phyloP scores from a whole-genome alignment of 1,140 invertebrate species.

The Achroia grisella region DNA sequence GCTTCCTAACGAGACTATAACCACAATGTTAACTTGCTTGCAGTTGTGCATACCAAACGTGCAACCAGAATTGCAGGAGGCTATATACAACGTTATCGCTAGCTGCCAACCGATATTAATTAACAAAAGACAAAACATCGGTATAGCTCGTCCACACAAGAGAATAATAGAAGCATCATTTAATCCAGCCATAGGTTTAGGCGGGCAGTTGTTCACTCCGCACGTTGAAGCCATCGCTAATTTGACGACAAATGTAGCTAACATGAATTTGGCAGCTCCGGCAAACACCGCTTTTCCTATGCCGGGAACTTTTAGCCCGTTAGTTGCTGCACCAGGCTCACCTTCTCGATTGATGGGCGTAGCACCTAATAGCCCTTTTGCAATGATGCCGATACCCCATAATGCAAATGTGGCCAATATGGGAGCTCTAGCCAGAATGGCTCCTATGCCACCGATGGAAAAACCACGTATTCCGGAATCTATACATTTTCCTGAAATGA shows the following conservation, averaged over 20 bases:
- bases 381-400: slow-evolving; percentile 81
- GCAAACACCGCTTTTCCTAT: slow-evolving; percentile 80
- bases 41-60: slow-evolving; percentile 83
- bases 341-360: slow-evolving; percentile 85
- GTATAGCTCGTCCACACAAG: slow-evolving; percentile 79
- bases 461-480: slow-evolving; percentile 76
- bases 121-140: slow-evolving; percentile 79
- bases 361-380: slow-evolving; percentile 81
- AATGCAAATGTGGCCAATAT: slow-evolving; percentile 77
- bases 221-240: slow-evolving; percentile 82
- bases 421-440: slow-evolving; percentile 74
- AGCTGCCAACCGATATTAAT: slow-evolving; percentile 86
- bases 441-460: slow-evolving; percentile 75
- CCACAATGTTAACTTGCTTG: slow-evolving; percentile 89
- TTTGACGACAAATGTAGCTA: slow-evolving; percentile 82
- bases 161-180: slow-evolving; percentile 76
- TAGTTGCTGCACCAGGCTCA: slow-evolving; percentile 88
- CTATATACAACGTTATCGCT: slow-evolving; percentile 87
- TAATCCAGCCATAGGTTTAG: slow-evolving; percentile 68
- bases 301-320: slow-evolving; percentile 79
- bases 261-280: slow-evolving; percentile 79
- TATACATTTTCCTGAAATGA: slow-evolving; percentile 81
- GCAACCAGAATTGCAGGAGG: slow-evolving; percentile 88
- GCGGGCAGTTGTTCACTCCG: slow-evolving; percentile 78
- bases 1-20: slow-evolving; percentile 91